Evolutionary conservation across 2,888 invertebrate genomes (phyloP).

Genomic region (Stramonita haemastoma): DNA sequence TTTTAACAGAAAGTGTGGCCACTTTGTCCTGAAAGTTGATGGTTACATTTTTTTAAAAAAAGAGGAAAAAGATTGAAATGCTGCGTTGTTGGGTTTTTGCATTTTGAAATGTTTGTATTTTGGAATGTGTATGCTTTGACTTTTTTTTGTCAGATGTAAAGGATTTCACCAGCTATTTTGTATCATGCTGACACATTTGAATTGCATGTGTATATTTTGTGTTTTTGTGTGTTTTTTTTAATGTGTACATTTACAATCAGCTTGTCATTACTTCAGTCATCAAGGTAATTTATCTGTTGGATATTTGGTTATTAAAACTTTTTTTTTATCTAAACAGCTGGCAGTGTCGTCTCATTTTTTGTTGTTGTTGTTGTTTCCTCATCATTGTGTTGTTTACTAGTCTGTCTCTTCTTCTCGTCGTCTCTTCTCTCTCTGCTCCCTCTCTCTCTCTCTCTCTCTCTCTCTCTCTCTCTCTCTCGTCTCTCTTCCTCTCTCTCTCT

Average conservation of each 20-base stretch:
- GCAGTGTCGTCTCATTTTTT: background rate
- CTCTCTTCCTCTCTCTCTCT: no score
- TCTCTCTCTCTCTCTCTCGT: no score
- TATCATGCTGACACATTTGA: background rate
- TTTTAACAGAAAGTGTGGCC: no score
- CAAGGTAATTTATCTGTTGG: slow-evolving; percentile 34
- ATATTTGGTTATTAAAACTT: slow-evolving; percentile 22
- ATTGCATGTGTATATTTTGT: background rate
- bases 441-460: background rate
- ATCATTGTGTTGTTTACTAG: background rate
- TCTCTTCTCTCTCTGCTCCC: no score
- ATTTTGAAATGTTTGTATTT: background rate
- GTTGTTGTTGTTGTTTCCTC: background rate
- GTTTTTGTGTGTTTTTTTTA: background rate
- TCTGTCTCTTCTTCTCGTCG: background rate
- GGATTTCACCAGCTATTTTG: background rate
- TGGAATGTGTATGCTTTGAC: background rate
- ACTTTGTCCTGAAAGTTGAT: no score
- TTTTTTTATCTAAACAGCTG: slow-evolving; percentile 24
- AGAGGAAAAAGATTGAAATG: no score
- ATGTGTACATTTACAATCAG: slow-evolving; percentile 26
- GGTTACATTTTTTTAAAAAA: no score
- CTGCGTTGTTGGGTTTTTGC: background rate
- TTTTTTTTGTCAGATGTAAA: background rate
- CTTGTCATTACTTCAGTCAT: slow-evolving; percentile 31